These are phyloP conservation scores for Sinotaia quadrata DNA, from an alignment of 2,888 invertebrate genomes.

Conservation along the genomic window DNA sequence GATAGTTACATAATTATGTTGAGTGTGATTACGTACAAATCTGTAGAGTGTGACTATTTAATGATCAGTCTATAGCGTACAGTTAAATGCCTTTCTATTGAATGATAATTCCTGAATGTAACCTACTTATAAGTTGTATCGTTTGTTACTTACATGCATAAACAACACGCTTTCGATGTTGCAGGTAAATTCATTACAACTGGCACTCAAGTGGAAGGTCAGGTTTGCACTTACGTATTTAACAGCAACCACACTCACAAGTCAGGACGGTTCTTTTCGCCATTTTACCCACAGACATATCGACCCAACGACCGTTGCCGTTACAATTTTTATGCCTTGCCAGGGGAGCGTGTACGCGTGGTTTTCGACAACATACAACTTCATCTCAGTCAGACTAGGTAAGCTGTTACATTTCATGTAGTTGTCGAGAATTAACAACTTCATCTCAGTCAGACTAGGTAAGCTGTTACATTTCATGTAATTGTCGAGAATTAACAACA, in stretches of 20 bases:
- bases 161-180: no score
- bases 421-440: constrained; percentile 14
- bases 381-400: constrained; percentile 47
- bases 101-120: no score
- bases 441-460: no score
- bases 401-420: constrained; percentile 13
- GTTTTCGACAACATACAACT: constrained; percentile 67
- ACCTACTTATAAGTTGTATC: no score
- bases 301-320: constrained; percentile 69
- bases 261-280: constrained; percentile 67
- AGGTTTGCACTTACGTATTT: constrained; percentile 64
- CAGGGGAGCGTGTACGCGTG: constrained; percentile 67
- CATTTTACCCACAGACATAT: constrained; percentile 71
- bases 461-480: no score
- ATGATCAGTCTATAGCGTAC: no score
- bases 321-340: constrained; percentile 70
- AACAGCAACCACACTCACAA: constrained; percentile 48
- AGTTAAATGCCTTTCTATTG: no score
- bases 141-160: no score
- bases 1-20: no score
- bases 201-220: constrained; percentile 54
- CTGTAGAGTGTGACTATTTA: no score
- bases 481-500: no score
- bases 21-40: no score
- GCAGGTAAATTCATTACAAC: constrained; percentile 62